Conservation (phyloP, 2,797 vertebrate genomes). For the Periparus ater region DNA sequence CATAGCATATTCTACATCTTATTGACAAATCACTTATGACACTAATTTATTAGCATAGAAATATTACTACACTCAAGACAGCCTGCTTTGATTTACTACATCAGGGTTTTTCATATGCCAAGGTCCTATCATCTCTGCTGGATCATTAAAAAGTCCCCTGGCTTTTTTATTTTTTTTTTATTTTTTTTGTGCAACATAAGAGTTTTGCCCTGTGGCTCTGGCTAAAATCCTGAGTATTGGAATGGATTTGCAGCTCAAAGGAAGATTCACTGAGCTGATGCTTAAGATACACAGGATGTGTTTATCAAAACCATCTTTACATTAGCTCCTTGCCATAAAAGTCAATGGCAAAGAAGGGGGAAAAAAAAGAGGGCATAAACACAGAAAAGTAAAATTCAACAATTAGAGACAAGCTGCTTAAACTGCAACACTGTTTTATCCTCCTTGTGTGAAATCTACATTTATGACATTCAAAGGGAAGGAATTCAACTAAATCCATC, state of each 20-base stretch:
- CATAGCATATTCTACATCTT: conserved; percentile 51
- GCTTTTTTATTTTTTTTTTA: not conserved
- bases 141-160: conserved; percentile 20
- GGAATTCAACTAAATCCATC: not conserved
- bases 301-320: not conserved
- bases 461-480: not conserved
- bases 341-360: not conserved
- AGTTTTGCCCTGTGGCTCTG: not conserved
- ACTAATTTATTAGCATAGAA: conserved; percentile 66
- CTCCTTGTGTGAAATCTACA: not conserved
- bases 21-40: conserved; percentile 62
- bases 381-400: not conserved
- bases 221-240: not conserved
- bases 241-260: not conserved
- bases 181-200: not conserved
- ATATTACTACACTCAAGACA: conserved; percentile 52
- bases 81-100: conserved; percentile 60
- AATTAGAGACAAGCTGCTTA: not conserved
- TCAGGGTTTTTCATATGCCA: conserved; percentile 39
- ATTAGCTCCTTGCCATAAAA: not conserved
- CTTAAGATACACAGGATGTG: not conserved
- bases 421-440: not conserved
- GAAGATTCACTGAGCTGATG: not conserved
- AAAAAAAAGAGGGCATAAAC: rapidly evolving
- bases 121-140: conserved; percentile 51